Conservation (phyloP, 1,140 invertebrate genomes). For the Stenopsyche tienmushanensis region DNA sequence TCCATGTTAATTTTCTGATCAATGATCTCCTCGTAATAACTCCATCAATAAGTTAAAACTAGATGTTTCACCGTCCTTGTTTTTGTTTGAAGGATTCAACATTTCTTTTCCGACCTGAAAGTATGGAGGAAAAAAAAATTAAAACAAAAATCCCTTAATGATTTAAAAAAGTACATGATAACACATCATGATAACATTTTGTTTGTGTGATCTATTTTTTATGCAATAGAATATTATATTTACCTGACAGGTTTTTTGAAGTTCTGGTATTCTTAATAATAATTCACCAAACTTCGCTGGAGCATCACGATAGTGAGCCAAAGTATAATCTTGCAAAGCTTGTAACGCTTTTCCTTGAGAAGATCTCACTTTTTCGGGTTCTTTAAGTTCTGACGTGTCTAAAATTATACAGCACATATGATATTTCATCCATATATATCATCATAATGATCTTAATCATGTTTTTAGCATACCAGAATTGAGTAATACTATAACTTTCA, state of each 20-base stretch:
- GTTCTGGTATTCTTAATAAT: constrained; percentile 87
- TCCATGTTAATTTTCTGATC: constrained; percentile 44
- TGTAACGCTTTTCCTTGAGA: constrained; percentile 93
- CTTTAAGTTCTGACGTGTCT: constrained; percentile 89
- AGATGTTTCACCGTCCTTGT: constrained; percentile 81
- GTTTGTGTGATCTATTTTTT: no score
- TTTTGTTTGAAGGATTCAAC: constrained; percentile 76
- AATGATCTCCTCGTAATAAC: constrained; percentile 88
- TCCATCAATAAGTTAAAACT: constrained; percentile 96
- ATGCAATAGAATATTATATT: constrained; percentile 13
- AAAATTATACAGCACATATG: constrained; percentile 7
- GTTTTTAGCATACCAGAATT: constrained; percentile 73
- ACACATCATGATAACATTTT: no score
- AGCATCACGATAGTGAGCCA: constrained; percentile 86
- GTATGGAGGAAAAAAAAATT: constrained; percentile 5
- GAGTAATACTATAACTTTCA: constrained; percentile 93
- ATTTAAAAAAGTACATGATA: no score
- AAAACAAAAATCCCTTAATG: background rate
- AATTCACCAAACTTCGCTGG: constrained; percentile 95
- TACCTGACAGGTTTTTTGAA: constrained; percentile 91
- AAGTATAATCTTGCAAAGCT: constrained; percentile 88
- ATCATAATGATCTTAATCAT: background rate
- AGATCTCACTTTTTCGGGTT: constrained; percentile 86
- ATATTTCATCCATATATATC: no score
- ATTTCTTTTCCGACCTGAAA: constrained; percentile 88